These are phyloP conservation scores for Lasioglossum vierecki DNA, from an alignment of 2,888 invertebrate species.

Conservation along the genomic window DNA sequence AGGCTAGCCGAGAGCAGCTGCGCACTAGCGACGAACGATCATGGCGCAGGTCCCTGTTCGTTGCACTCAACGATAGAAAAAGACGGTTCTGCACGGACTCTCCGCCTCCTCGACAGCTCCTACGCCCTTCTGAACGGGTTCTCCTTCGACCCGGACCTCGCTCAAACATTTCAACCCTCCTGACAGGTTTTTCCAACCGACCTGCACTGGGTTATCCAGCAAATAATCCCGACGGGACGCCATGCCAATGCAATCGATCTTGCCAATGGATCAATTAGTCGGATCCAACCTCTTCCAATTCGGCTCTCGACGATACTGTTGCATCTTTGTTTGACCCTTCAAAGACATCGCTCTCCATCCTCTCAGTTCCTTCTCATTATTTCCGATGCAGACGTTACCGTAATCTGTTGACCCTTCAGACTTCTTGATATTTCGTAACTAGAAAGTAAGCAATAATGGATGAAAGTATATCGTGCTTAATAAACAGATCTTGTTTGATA, in stretches of 20 bases:
- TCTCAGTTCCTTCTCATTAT: neutral
- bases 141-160: constrained; percentile 15
- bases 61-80: constrained; percentile 50
- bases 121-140: constrained; percentile 44
- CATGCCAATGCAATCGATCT: constrained; percentile 17
- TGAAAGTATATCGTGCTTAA: neutral
- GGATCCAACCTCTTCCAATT: neutral
- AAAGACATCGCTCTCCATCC: neutral
- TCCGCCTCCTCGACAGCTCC: constrained; percentile 38
- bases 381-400: neutral
- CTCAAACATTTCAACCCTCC: constrained; percentile 1
- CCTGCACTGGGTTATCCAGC: constrained; percentile 19
- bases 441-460: neutral
- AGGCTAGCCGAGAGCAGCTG: constrained; percentile 41
- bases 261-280: neutral
- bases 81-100: constrained; percentile 40
- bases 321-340: neutral
- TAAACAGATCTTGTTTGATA: too few relatives aligned
- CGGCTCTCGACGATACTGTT: neutral
- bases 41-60: constrained; percentile 65
- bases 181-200: neutral
- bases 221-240: constrained; percentile 14
- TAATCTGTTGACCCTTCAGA: neutral
- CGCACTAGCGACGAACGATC: constrained; percentile 46
- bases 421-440: neutral